Percentiles rank a stretch among this genome's conserved stretches.
Evolutionary conservation across 2,797 vertebrate genomes (phyloP).

Genomic region (Trachurus trachurus): DNA sequence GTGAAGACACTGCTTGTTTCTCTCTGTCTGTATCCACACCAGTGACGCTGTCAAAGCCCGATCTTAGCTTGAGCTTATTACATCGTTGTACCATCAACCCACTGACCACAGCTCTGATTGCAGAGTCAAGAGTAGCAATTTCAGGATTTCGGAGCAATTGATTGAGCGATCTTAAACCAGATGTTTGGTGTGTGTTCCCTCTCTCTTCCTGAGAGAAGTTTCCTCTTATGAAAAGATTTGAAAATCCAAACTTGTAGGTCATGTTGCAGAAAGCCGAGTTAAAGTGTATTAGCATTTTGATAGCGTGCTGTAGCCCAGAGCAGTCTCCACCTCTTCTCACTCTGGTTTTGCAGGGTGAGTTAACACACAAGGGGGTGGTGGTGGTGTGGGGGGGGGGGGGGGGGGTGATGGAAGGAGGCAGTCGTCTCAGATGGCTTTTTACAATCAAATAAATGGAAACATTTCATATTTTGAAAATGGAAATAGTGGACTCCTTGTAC

Average conservation of each 20-base stretch:
- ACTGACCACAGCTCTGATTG: constrained; percentile 78
- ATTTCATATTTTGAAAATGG: constrained; percentile 28
- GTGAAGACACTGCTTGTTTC: constrained; percentile 31
- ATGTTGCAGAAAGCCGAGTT: constrained; percentile 47
- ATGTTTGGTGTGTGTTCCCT: constrained; percentile 59
- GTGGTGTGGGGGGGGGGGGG: not conserved
- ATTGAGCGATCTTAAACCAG: constrained; percentile 67
- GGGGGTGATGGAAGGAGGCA: constrained; percentile 12
- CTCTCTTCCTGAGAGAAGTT: constrained; percentile 47
- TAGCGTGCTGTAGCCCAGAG: constrained; percentile 73
- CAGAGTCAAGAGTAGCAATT: constrained; percentile 74
- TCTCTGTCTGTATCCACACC: constrained; percentile 28
- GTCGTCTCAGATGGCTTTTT: constrained; percentile 16
- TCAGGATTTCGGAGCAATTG: constrained; percentile 75
- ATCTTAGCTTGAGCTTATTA: constrained; percentile 59
- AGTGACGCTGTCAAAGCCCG: constrained; percentile 44
- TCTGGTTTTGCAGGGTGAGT: constrained; percentile 67
- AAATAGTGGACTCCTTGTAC: constrained; percentile 20
- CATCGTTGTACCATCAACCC: constrained; percentile 77
- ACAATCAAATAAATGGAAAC: constrained; percentile 37
- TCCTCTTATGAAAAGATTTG: constrained; percentile 45
- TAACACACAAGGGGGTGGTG: constrained; percentile 49
- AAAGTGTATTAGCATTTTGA: constrained; percentile 81
- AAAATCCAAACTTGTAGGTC: constrained; percentile 62
- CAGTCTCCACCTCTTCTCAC: constrained; percentile 65